Evolutionary conservation across 2,113 vertebrate genomes (phyloP).

Genomic region (Cariama cristata): DNA sequence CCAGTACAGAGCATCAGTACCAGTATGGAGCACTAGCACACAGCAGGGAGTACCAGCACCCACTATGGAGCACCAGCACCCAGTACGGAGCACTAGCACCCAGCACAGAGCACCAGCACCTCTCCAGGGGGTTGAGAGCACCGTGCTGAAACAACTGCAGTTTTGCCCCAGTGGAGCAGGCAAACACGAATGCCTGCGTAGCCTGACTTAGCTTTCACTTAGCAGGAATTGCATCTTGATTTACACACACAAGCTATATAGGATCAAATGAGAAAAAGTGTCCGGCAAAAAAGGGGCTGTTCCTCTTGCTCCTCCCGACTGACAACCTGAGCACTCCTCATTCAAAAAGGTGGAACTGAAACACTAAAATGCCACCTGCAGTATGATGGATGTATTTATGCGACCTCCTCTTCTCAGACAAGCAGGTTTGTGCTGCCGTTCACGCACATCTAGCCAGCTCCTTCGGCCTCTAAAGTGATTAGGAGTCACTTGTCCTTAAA

Average conservation of each 20-base stretch:
- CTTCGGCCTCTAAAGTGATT: not conserved
- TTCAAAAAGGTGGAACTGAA: not conserved
- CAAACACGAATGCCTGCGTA: rapidly evolving
- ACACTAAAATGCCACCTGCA: constrained; percentile 11
- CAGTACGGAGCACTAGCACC: not conserved
- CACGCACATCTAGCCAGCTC: not conserved
- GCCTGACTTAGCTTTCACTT: not conserved
- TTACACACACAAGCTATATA: not conserved
- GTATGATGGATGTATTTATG: not conserved
- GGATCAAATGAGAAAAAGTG: not conserved
- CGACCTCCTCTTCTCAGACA: not conserved
- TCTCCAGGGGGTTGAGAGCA: not conserved
- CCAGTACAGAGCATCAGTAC: not conserved
- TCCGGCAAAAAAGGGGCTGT: not conserved
- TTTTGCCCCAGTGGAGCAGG: not conserved
- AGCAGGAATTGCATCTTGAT: not conserved
- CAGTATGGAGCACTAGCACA: not conserved
- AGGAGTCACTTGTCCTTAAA: not conserved
- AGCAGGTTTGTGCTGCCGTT: not conserved
- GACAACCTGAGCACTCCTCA: not conserved
- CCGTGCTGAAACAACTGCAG: rapidly evolving
- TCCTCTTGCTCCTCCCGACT: not conserved
- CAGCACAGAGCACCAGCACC: not conserved
- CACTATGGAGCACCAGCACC: too few relatives aligned
- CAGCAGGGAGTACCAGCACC: not conserved